Evolutionary conservation across 2,888 invertebrate species (phyloP), one percentile per base, ranked within the genome.

Genomic region (Gari tellinella): DNA sequence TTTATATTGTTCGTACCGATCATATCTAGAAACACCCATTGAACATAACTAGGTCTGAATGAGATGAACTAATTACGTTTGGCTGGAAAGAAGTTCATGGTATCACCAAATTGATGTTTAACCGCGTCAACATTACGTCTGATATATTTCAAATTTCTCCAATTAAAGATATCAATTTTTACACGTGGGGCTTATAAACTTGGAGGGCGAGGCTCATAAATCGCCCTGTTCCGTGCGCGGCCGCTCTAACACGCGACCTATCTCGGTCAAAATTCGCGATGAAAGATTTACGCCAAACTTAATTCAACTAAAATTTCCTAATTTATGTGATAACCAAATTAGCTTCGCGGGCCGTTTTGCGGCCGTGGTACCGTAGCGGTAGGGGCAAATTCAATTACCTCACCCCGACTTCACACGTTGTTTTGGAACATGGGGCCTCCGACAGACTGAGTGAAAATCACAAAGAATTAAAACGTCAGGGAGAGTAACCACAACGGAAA

Each of bases 231-330:
- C 12, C 40, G 26, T 1, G 15, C 15, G 23, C 37, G 21, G 12
- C 23, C 46, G 14, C 7, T 26, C 21, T 15, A 14, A 37, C 64
- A 64, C 64, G 56, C 64, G 64, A 56, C 64, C 55, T 55, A 17
- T 43, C 48, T 45, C 64, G 23, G 55, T 19, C n/a, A 48, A 48
- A 37, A 57, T 26, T 26, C n/a, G 43, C 43, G 55, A 43, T 46
- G 43, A 46, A 74, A 69, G 69, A 75, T 65, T 75, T 75, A 75
- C 62, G 58, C 37, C 41, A 49, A 56, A 62, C 60, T 62, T 75
- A 69, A 70, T 69, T 75, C 57, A 66, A 70, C 65, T 75, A 70
- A 75, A 70, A 64, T 62, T 53, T 66, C 65, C 45, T 61, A 66
- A 61, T 62, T 69, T 66, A 46, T 19, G 41, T 48, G 41, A 55